Evolutionary conservation across 2,888 invertebrate genomes (phyloP).

Genomic region (Aphrophora alni): DNA sequence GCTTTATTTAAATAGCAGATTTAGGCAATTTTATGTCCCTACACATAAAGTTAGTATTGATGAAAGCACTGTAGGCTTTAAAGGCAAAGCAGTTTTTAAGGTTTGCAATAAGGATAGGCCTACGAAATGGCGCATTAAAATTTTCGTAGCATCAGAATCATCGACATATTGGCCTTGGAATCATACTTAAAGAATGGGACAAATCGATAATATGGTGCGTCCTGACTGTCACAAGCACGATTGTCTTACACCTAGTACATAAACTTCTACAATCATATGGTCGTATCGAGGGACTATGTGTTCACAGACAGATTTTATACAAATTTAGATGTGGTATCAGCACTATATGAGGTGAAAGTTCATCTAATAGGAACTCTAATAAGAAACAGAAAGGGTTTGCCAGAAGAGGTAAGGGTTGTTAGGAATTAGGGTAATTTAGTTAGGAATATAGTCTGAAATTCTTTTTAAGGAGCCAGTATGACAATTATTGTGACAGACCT

Average conservation of each 20-base stretch:
- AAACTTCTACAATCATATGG: conserved; percentile 13
- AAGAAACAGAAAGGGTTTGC: conserved; percentile 7
- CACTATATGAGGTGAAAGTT: conserved; percentile 11
- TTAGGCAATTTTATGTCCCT: too few species aligned
- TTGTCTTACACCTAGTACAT: conserved; percentile 14
- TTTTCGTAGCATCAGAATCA: conserved; percentile 19
- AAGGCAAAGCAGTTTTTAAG: too few species aligned
- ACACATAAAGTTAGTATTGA: too few species aligned
- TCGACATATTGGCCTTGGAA: conserved; percentile 18
- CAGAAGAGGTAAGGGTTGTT: too few species aligned
- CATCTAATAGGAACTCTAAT: conserved; percentile 15
- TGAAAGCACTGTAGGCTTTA: too few species aligned
- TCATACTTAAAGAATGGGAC: conserved; percentile 3
- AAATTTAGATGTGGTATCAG: conserved; percentile 1
- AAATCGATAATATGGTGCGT: background rate
- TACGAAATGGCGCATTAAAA: too few species aligned
- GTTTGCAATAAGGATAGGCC: too few species aligned
- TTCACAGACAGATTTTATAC: conserved; percentile 22
- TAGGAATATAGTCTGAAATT: too few species aligned
- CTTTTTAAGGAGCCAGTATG: too few species aligned
- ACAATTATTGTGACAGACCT: too few species aligned
- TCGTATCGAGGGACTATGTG: background rate
- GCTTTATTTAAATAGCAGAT: too few species aligned
- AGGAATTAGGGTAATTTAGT: too few species aligned
- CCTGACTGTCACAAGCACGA: conserved; percentile 9